Evolutionary conservation across 1,140 invertebrate species (phyloP), one percentile per base, ranked within the genome.

Genomic region (Lordiphosa stackelbergi): DNA sequence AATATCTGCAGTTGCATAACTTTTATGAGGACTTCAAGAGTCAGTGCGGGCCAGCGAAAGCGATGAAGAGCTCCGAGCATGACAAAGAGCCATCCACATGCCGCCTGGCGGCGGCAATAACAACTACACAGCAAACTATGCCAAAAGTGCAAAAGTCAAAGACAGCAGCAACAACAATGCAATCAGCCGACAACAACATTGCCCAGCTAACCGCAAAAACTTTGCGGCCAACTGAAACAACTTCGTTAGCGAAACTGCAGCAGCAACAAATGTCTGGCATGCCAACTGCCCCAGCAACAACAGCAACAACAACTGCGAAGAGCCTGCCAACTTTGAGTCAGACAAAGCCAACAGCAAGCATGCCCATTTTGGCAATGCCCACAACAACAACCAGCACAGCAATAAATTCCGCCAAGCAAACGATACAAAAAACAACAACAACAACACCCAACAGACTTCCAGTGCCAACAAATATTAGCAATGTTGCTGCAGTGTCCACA

Each of bases 191-290:
- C 62, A 70, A 70, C 70, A 73, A 59, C 75, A 62, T 45, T 58
- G 62, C 66, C 45, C 55, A 66, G 70, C 59, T 52, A 79, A 83
- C 77, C 77, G 53, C 77, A 83, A 77, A 83, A 83, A 83, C 77
- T 83, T 84, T 83, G 49, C 60, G 77, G 77, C 60, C 72, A 66
- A 60, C 65, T 66, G 70, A 68, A 83, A 83, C 77, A 83, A 81
- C 77, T 81, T 83, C 69, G 77, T 83, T 83, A 85, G 68, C 53
- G 49, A 58, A 79, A 55, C 52, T 63, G 58, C 64, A 59, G 16
- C 58, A 48, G 38, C 40, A 56, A 77, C 60, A 73, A 78, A 63
- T 81, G 70, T 70, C 59, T 52, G 49, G 66, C 77, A 79, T 83
- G 71, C 75, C 68, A 71, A 69, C 60, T 35, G 49, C 43, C 53